Percentiles rank a stretch among this genome's conserved stretches.
These are phyloP conservation scores for Micronisus gabar DNA, from an alignment of 2,113 vertebrate genomes.

Conservation along the genomic window DNA sequence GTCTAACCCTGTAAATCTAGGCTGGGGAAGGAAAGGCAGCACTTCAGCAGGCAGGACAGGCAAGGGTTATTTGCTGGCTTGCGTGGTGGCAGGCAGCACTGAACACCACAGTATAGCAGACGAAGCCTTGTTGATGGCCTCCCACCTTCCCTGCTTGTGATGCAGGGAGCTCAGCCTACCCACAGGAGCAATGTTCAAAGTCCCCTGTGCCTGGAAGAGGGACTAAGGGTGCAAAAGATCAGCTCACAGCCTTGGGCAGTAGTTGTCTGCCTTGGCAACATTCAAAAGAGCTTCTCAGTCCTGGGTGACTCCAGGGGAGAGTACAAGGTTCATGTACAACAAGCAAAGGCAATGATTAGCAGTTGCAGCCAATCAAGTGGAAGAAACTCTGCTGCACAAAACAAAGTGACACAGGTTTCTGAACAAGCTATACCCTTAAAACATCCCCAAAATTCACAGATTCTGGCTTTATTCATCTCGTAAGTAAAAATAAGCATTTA, in stretches of 20 bases:
- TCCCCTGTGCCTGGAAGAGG: neutral
- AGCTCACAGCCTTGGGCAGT: neutral
- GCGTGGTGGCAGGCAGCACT: neutral
- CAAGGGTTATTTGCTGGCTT: neutral
- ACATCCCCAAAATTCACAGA: neutral
- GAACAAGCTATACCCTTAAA: neutral
- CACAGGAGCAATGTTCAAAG: fast-evolving
- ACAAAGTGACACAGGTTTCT: neutral
- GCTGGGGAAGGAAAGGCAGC: neutral
- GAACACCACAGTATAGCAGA: too few relatives aligned
- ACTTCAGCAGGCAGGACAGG: neutral
- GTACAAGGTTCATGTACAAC: neutral
- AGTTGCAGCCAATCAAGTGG: neutral
- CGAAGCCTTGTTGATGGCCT: neutral
- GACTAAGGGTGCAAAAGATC: neutral
- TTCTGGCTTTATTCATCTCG: neutral
- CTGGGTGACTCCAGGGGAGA: neutral
- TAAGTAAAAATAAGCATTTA: neutral
- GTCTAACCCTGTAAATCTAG: neutral
- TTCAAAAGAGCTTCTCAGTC: neutral
- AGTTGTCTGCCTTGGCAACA: neutral
- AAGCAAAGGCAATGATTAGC: neutral
- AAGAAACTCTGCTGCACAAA: neutral
- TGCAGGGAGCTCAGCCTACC: neutral
- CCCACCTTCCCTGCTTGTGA: neutral